Conservation (phyloP, 2,888 invertebrate species). For the Macaria liturata region DNA sequence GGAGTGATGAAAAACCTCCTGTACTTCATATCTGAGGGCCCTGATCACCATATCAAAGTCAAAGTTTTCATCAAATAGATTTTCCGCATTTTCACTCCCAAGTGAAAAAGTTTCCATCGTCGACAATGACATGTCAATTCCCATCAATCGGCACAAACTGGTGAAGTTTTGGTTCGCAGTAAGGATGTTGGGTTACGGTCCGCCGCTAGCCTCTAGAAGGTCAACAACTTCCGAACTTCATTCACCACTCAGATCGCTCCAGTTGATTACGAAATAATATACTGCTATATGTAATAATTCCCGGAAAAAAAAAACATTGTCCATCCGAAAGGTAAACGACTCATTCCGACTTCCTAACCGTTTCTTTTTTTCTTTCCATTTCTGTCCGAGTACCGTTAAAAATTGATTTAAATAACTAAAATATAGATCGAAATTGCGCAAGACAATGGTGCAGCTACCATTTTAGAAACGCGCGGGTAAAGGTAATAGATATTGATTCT, state of each 20-base stretch:
- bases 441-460: slow-evolving; percentile 56
- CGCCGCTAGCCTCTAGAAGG: slow-evolving; percentile 41
- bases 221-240: slow-evolving; percentile 54
- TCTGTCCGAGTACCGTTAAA: slow-evolving; percentile 37
- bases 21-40: too few relatives aligned
- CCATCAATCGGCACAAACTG: slow-evolving; percentile 27
- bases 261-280: slow-evolving; percentile 31
- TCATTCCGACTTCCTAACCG: slow-evolving; percentile 13
- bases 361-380: slow-evolving; percentile 42
- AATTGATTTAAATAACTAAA: slow-evolving; percentile 41
- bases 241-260: slow-evolving; percentile 33
- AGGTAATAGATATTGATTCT: slow-evolving; percentile 60
- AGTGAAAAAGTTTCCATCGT: neutral
- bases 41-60: too few relatives aligned
- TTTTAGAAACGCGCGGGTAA: slow-evolving; percentile 43
- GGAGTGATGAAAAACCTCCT: too few relatives aligned
- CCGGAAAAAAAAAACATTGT: slow-evolving; percentile 15
- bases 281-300: slow-evolving; percentile 23
- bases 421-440: slow-evolving; percentile 52
- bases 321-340: slow-evolving; percentile 31
- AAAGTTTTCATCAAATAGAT: too few relatives aligned
- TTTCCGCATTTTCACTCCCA: too few relatives aligned
- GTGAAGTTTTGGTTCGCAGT: slow-evolving; percentile 29
- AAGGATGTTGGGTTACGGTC: slow-evolving; percentile 52
- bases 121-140: slow-evolving; percentile 19